Base-by-base conservation (phyloP, 2,797 vertebrate species). In the Hippopotamyrus pictus region DNA sequence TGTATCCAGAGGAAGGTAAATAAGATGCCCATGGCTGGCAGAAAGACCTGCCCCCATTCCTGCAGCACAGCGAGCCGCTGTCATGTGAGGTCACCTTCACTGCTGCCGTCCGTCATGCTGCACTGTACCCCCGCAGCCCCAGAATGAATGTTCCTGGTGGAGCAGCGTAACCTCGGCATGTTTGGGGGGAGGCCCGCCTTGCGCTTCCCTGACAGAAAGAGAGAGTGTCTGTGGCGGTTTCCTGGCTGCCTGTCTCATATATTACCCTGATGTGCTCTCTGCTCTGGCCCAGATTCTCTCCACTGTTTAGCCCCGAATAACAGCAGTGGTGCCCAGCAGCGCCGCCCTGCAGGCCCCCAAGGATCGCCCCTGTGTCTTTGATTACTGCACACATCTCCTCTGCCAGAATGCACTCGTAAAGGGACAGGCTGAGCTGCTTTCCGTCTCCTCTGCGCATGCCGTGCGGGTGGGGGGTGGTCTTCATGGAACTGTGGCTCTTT, bases 221-320 rank as follows among this genome's bases (percentile, higher is more conserved):
- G 22, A 37, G 22, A 87, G 50, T 57, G 51, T 87, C 85, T 59
- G 17, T 29, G 7, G 51, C 6, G 5, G 33, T n/a, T 41, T 33
- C 51, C 51, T 87, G 85, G 2, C 50, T 86, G 84, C 50, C 84
- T 12, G 50, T 86, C 84, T 87, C 25, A 44, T 59, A 19, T 53
- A 86, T 86, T 57, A 86, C 54, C 37, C 53, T 87, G 33, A 22
- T 87, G 86, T 87, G 86, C 41, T 19, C 57, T 87, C 86, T 87
- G 86, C 17, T 22, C 41, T 41, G 53, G 37, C 57, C 37, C 54
- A 37, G 54, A 62, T 46, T 62, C 37, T n/a, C 57, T 19, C 33
- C 86, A 87, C 86, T 57, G 65, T 65, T 87, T 65, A 65, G 86
- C 7, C 86, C 86, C 48, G 86, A 87, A 87, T 87, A 25, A 87